These are phyloP conservation scores for Drosophila punjabiensis DNA, from an alignment of 1,140 invertebrate species.

Conservation along the genomic window DNA sequence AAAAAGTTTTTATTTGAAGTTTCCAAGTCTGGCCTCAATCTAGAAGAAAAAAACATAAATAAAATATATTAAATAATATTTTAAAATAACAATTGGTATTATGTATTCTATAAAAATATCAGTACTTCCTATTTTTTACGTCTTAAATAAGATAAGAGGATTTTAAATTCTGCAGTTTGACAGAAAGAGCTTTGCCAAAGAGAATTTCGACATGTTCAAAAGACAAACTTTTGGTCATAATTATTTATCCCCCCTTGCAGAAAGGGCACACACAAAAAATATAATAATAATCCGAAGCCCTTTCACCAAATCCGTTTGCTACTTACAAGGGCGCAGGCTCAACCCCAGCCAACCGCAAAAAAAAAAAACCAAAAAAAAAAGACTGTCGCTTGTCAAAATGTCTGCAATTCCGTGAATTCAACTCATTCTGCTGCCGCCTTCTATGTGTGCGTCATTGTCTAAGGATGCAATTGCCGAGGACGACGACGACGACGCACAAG, in stretches of 20 bases:
- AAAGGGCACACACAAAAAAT: slow-evolving; percentile 7
- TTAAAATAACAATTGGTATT: background rate
- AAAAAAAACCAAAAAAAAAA: slow-evolving; percentile 2
- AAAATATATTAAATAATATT: background rate
- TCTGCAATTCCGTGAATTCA: slow-evolving; percentile 36
- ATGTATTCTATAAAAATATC: too few relatives aligned
- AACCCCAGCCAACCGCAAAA: slow-evolving; percentile 28
- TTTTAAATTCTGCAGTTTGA: background rate
- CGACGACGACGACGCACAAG: slow-evolving; percentile 59
- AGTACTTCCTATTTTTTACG: background rate
- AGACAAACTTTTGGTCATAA: slow-evolving; percentile 11
- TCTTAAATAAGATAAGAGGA: background rate
- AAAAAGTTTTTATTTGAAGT: background rate
- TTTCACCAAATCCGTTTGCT: slow-evolving; percentile 39
- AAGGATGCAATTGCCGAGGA: slow-evolving; percentile 65
- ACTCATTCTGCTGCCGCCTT: slow-evolving; percentile 19
- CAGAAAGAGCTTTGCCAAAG: background rate
- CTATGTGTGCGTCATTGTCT: slow-evolving; percentile 54
- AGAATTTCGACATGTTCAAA: slow-evolving; percentile 1
- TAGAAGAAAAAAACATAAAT: background rate
- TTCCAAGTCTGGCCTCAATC: background rate
- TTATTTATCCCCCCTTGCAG: slow-evolving; percentile 13
- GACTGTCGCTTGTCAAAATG: slow-evolving; percentile 53
- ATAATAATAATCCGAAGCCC: slow-evolving; percentile 30
- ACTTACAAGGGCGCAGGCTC: slow-evolving; percentile 37